Evolutionary conservation across 2,888 invertebrate genomes (phyloP).

Genomic region (Leucophenga montana): DNA sequence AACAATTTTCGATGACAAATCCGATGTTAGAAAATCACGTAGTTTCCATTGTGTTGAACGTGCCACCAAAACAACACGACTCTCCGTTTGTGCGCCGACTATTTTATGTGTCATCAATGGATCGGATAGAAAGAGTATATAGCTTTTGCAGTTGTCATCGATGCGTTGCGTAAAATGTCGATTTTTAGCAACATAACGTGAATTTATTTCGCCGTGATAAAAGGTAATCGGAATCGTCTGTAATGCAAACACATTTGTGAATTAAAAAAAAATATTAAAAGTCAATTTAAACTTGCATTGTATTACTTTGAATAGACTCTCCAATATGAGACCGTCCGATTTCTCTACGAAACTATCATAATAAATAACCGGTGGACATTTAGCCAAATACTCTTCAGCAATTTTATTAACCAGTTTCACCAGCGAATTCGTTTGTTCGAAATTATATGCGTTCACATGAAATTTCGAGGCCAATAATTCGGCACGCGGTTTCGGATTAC

Average conservation of each 20-base stretch:
- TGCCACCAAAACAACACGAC: slow-evolving; percentile 80
- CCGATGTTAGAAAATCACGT: slow-evolving; percentile 79
- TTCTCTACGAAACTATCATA: slow-evolving; percentile 78
- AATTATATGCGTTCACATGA: slow-evolving; percentile 68
- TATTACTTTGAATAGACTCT: slow-evolving; percentile 75
- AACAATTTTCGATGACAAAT: slow-evolving; percentile 78
- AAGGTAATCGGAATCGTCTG: slow-evolving; percentile 75
- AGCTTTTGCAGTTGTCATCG: slow-evolving; percentile 77
- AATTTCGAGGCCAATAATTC: slow-evolving; percentile 76
- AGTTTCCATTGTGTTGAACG: slow-evolving; percentile 84
- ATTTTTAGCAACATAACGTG: slow-evolving; percentile 74
- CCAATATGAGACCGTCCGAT: slow-evolving; percentile 76
- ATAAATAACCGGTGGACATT: slow-evolving; percentile 80
- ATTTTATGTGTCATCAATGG: slow-evolving; percentile 76
- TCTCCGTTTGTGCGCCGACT: slow-evolving; percentile 78
- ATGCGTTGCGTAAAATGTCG: slow-evolving; percentile 61
- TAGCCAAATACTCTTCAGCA: slow-evolving; percentile 76
- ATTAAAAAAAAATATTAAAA: not conserved
- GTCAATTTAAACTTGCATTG: not conserved
- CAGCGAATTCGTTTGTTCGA: slow-evolving; percentile 77
- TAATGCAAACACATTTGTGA: not conserved
- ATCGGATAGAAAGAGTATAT: slow-evolving; percentile 80
- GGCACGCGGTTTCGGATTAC: slow-evolving; percentile 77
- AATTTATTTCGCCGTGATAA: slow-evolving; percentile 78
- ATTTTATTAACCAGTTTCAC: slow-evolving; percentile 78